Evolutionary conservation across 2,888 invertebrate genomes (phyloP), one percentile per base, ranked within the genome.

Genomic region (Diadegma fenestrale): DNA sequence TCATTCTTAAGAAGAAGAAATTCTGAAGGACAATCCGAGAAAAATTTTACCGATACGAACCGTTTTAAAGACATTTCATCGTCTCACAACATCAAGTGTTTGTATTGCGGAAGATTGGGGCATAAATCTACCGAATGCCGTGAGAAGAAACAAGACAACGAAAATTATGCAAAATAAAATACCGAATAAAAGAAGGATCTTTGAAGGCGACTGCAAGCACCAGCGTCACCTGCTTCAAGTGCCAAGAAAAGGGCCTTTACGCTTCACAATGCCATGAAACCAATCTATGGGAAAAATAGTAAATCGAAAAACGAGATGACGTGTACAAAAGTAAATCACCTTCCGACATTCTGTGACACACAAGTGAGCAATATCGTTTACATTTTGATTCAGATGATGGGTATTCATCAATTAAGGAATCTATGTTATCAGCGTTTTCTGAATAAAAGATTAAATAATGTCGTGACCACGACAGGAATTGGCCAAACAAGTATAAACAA

Each of bases 341-440:
- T 33, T 63, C 63, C 17, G 63, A 33, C 63, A 63, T 63, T 63
- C 33, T 63, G 12, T 63, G 63, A 17, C 33, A 63, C 3, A 14
- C 30, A 63, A 63, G 63, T 63, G 63, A 63, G 63, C 63, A 30
- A 30, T 63, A 33, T 63, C 63, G 63, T 63, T 63, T 61, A 1
- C 14, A 61, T 26, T 61, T 61, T 26, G 26, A 61, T 61, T 61
- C 58, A 61, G 58, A 30, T 61, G 58, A 26, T 61, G 58, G 4
- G 30, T 30, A 4, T 30, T 30, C 30, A 1, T n/a, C 4, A 30
- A 63, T 33, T 26, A 63, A 63, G 33, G 63, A 63, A 30, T 63
- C 14, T 12, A 17, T 33, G 33, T 63, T 33, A 33, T 63, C 63
- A 33, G 63, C 17, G n/a, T 30, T 63, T 63, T 63, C 63, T 63